Evolutionary conservation across 2,797 vertebrate species (phyloP), one percentile per base, ranked within the genome.

Genomic region (Protosalanx chinensis): DNA sequence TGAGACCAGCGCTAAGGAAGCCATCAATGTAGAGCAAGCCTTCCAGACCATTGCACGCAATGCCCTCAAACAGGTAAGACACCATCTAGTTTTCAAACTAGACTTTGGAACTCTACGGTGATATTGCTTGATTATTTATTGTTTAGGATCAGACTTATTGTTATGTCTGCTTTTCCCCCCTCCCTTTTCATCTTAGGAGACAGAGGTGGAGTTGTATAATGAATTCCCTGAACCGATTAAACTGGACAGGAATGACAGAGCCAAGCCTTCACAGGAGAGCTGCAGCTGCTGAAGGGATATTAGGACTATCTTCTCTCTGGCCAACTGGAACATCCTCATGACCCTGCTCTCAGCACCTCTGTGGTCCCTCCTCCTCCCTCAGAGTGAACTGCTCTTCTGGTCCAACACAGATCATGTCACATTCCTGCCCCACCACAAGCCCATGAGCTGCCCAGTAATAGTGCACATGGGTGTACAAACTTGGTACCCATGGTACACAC

Each of bases 41-140:
- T 98, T 98, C 92, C 96, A 98, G 91, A 97, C 96, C 6, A 97
- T 98, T 79, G 96, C 96, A 85, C 93, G 96, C 76, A 97, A 98
- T 56, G 96, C 96, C 86, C 96, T 98, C 80, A 97, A 98, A 91
- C 96, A 98, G 92, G 96, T 96, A 81, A 60, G 90, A 73, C 10
- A 53, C 51, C 51, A 53, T 56, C 1, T 60, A 37, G 62, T 37
- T 64, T 62, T 35, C 16, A 20, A 56, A 56, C 51, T 56, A 56
- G 51, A 56, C 15, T 56, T 16, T 56, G 18, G 51, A 56, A 56
- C 51, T 16, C 1, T 64, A 10, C 20, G 15, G 23, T 23, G 12
- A 13, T 64, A n/a, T 64, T 41, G 33, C 18, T 64, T 64, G 33
- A 64, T 32, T 5, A 56, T 56, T 56, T n/a, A 35, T 35, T 37